Conservation (phyloP, 1,140 invertebrate species). For the Stratiolaelaps scimitus region DNA sequence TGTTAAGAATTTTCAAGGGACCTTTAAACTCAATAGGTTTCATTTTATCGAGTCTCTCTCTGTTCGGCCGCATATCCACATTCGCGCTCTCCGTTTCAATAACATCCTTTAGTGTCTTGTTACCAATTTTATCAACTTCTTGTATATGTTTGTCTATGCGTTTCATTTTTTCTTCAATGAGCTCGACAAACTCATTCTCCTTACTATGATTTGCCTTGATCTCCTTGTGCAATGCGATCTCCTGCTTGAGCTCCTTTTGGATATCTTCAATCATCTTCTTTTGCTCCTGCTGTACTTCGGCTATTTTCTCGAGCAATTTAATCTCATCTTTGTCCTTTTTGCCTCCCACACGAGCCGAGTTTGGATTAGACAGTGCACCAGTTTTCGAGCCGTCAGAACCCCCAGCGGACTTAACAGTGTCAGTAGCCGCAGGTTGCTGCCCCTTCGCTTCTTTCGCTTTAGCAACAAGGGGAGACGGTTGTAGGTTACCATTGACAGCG, state of each 20-base stretch:
- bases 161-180: no score
- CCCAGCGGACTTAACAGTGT: no score
- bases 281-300: slow-evolving; percentile 3
- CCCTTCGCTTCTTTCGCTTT: no score
- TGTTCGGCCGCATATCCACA: not conserved
- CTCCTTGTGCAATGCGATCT: slow-evolving; percentile 13
- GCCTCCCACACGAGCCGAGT: no score
- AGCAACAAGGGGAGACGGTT: not conserved
- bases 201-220: slow-evolving; percentile 11
- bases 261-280: slow-evolving; percentile 26
- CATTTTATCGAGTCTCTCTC: not conserved
- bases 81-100: no score
- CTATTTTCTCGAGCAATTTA: slow-evolving; percentile 16
- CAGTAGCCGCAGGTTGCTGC: no score
- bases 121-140: no score
- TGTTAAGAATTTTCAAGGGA: slow-evolving; percentile 16
- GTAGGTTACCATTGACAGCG: not conserved
- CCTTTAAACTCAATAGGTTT: slow-evolving; percentile 7
- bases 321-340: slow-evolving; percentile 18
- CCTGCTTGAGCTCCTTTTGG: slow-evolving; percentile 23
- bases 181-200: no score
- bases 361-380: no score
- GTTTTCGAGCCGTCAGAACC: no score
- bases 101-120: no score
- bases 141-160: no score